phyloP scores from a whole-genome alignment of 1,140 invertebrate genomes.

The Lordiphosa collinella region DNA sequence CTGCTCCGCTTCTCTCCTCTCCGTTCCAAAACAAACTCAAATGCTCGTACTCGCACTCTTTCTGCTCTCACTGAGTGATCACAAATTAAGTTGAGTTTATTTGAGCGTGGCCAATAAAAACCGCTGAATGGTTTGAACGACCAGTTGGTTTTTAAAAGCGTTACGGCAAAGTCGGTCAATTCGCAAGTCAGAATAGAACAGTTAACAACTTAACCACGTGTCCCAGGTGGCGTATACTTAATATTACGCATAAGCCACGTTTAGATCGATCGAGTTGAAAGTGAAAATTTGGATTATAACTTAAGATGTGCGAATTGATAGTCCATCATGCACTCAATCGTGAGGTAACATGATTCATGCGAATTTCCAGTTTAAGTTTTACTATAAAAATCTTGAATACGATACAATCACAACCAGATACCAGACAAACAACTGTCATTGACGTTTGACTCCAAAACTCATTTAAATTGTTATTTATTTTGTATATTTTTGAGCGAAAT shows the following conservation, averaged over 20 bases:
- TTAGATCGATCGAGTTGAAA: not conserved
- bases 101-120: slow-evolving; percentile 61
- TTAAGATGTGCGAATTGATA: slow-evolving; percentile 73
- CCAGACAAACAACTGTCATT: slow-evolving; percentile 42
- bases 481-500: slow-evolving; percentile 23
- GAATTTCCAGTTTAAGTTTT: slow-evolving; percentile 30
- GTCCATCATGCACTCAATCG: slow-evolving; percentile 68
- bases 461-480: slow-evolving; percentile 17
- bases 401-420: slow-evolving; percentile 7
- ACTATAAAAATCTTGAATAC: slow-evolving; percentile 10
- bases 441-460: slow-evolving; percentile 49
- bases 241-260: slow-evolving; percentile 17
- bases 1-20: not conserved
- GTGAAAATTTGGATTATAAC: slow-evolving; percentile 17
- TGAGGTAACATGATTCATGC: slow-evolving; percentile 62
- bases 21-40: slow-evolving; percentile 40
- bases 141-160: slow-evolving; percentile 55
- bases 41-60: not conserved
- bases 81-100: slow-evolving; percentile 31
- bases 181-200: not conserved
- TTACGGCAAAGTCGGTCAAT: slow-evolving; percentile 30
- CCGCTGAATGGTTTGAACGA: slow-evolving; percentile 25
- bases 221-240: slow-evolving; percentile 1
- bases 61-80: not conserved
- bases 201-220: slow-evolving; percentile 8